Conservation (phyloP, 2,113 vertebrate species). For the Verasper variegatus region DNA sequence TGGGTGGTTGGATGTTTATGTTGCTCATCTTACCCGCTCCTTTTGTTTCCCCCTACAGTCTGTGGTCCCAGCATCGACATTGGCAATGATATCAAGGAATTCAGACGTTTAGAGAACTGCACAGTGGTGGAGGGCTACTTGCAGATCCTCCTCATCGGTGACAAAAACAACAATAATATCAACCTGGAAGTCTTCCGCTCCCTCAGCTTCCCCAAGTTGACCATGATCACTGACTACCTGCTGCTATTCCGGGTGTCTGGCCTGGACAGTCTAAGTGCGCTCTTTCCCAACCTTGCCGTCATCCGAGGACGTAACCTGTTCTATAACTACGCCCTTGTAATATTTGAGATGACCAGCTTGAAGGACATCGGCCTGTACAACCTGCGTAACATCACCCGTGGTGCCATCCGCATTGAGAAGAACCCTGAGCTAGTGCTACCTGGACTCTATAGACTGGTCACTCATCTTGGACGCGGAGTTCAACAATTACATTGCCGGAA, state of each 20-base stretch:
- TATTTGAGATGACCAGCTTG: constrained; percentile 98
- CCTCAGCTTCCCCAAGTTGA: constrained; percentile 96
- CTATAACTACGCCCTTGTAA: constrained; percentile 98
- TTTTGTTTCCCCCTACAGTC: constrained; percentile 76
- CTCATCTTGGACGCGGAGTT: constrained; percentile 95
- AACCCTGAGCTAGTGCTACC: constrained; percentile 98
- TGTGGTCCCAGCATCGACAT: constrained; percentile 95
- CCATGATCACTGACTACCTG: constrained; percentile 96
- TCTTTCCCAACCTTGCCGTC: constrained; percentile 97
- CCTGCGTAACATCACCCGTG: constrained; percentile 95
- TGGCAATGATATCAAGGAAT: constrained; percentile 93
- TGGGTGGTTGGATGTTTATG: too few species aligned
- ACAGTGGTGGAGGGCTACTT: constrained; percentile 97
- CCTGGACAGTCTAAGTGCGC: constrained; percentile 94
- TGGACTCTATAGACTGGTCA: constrained; percentile 98
- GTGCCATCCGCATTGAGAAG: constrained; percentile 98
- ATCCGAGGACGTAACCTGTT: constrained; percentile 97
- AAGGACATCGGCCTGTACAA: constrained; percentile 96
- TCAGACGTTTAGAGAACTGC: constrained; percentile 94
- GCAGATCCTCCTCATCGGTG: constrained; percentile 95
- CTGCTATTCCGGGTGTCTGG: constrained; percentile 96
- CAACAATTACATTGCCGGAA: constrained; percentile 96
- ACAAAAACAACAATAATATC: constrained; percentile 85
- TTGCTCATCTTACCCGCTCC: background rate
- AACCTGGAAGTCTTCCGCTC: constrained; percentile 90